Percentiles rank a stretch among this genome's conserved stretches.
Evolutionary conservation across 2,113 vertebrate genomes (phyloP).

Genomic region (Atrichornis clamosus): DNA sequence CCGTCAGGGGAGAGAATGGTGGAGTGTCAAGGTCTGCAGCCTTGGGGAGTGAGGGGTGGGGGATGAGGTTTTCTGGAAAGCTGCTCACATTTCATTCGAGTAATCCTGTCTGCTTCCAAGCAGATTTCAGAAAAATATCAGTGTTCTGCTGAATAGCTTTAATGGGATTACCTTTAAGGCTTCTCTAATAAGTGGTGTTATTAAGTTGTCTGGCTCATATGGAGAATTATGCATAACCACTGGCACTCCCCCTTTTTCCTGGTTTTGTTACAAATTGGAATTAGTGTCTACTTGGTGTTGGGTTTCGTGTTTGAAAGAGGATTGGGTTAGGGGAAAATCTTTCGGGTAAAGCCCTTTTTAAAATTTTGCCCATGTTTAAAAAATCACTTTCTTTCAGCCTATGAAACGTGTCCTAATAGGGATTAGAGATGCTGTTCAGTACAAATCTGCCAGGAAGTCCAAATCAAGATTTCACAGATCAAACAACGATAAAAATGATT

Average conservation of each 20-base stretch:
- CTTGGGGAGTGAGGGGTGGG: neutral
- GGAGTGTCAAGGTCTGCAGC: neutral
- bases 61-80: constrained; percentile 50
- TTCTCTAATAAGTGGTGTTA: constrained; percentile 69
- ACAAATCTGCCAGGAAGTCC: constrained; percentile 25
- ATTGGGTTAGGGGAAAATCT: constrained; percentile 23
- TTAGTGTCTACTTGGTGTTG: constrained; percentile 56
- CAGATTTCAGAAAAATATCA: constrained; percentile 62
- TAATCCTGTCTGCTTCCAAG: constrained; percentile 65
- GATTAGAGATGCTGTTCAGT: constrained; percentile 23
- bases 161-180: constrained; percentile 72
- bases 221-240: constrained; percentile 48
- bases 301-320: constrained; percentile 46
- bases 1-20: rapidly evolving
- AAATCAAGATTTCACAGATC: constrained; percentile 9
- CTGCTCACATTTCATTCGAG: constrained; percentile 33
- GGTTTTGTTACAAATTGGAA: constrained; percentile 70
- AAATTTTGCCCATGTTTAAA: constrained; percentile 39
- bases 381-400: constrained; percentile 23
- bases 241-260: constrained; percentile 49
- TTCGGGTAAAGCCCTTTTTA: constrained; percentile 14
- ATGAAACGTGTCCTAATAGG: neutral
- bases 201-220: constrained; percentile 58
- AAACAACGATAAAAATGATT: neutral
- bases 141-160: constrained; percentile 61